Percentiles rank a stretch among this genome's conserved stretches.
phyloP scores from a whole-genome alignment of 2,113 vertebrate species.

The Paramisgurnus dabryanus region DNA sequence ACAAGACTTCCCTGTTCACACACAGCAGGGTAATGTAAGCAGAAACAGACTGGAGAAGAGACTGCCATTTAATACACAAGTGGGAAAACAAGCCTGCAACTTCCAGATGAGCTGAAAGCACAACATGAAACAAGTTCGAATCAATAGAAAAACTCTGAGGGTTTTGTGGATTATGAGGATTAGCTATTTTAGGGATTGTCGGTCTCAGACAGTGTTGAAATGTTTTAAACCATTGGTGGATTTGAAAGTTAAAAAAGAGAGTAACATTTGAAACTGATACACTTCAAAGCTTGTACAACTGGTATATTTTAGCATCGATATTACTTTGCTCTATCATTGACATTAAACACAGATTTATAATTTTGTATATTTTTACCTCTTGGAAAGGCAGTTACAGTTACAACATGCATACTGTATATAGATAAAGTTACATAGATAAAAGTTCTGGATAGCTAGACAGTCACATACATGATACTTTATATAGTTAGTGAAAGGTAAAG shows the following conservation, averaged over 20 bases:
- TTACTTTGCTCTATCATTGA: too few species aligned
- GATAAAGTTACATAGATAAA: not conserved
- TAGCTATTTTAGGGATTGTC: constrained; percentile 53
- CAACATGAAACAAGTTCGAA: not conserved
- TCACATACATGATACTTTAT: not conserved
- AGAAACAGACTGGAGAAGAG: constrained; percentile 20
- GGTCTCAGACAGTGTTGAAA: constrained; percentile 23
- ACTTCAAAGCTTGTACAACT: too few species aligned
- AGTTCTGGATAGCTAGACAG: not conserved
- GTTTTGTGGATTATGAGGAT: constrained; percentile 46
- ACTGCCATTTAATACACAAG: not conserved
- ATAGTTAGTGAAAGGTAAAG: not conserved
- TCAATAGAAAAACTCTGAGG: not conserved
- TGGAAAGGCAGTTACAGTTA: too few species aligned
- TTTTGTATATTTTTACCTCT: too few species aligned
- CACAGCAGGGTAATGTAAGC: constrained; percentile 17
- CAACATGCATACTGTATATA: not conserved
- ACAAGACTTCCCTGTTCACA: constrained; percentile 40
- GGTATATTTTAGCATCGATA: too few species aligned
- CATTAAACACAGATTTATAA: too few species aligned
- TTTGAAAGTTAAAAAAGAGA: too few species aligned
- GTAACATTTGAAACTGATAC: too few species aligned
- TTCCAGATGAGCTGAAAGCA: constrained; percentile 4
- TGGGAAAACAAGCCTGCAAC: not conserved
- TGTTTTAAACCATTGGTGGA: not conserved